Evolutionary conservation across 2,888 invertebrate genomes (phyloP), one percentile per base, ranked within the genome.

Genomic region (Chalcis sispes): DNA sequence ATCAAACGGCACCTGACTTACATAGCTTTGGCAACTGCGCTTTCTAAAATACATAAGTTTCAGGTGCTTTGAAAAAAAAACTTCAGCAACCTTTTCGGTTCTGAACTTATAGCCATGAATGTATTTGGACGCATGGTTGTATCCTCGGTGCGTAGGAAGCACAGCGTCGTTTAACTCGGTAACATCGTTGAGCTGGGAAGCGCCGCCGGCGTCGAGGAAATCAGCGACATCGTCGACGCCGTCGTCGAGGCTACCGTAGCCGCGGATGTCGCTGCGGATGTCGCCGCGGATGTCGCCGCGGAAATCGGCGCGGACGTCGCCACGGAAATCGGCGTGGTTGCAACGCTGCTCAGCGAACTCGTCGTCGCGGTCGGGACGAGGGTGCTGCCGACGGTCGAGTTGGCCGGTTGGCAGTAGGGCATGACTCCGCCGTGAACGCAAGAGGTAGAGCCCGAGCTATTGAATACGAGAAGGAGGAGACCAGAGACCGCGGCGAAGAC

Each of bases 371-470:
- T 29, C 0, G 50, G n/a, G 10, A 27, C 7, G 2, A 40, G 50
- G 18, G 72, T 27, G 59, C 29, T 23, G 56, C 23, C 40, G 7
- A 64, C 23, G 59, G 70, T 78, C n/a, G 72, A 27, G 20, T 65
- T 62, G 2, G 50, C 15, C 0, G 79, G 66, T 40, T 85, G 79
- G 82, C 94, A 94, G 83, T 94, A 94, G 4, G 89, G 85, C 91
- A 93, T 92, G 71, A 91, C 89, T 65, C 88, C 89, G 3, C 93
- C 94, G 82, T 94, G 94, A 15, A 91, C 91, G 84, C 94, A 94
- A n/a, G 90, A 90, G 67, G 81, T 81, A 1, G 86, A 81, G 0
- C 87, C 83, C 69, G 89, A 86, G 75, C 89, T 88, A 82, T 90
- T 90, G 82, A 92, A 90, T 25, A 92, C 83, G 42, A 93, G 86